Base-by-base conservation (phyloP, 2,797 vertebrate species). In the Zalophus californianus region DNA sequence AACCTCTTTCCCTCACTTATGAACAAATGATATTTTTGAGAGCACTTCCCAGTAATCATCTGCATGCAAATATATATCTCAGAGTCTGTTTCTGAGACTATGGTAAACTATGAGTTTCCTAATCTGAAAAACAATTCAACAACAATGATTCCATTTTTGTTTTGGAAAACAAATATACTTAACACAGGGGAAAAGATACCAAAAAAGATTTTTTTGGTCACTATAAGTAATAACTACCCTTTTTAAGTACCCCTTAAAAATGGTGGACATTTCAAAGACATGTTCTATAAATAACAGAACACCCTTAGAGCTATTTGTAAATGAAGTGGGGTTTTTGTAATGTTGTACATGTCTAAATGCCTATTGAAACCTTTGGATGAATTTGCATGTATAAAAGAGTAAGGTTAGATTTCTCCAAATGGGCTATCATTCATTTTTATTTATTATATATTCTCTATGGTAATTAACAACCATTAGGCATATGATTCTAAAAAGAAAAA, bases 41-140 rank as follows among this genome's bases (percentile, higher is more conserved):
- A 92, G 23, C 21, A 86, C 23, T 82, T 52, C 4, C 18, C 60
- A 97, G 38, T 84, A 97, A 44, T 52, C 20, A 87, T 25, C 18
- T 79, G 64, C 4, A 77, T 60, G 32, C n/a, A 83, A 92, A 73
- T n/a, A 66, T 66, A 32, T 48, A 35, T 50, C 50, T 86, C 48
- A 86, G 58, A 56, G 7, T 68, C 86, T 91, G 29, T 79, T 91
- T 93, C 54, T 32, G 14, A 86, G 35, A 77, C 8, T n/a, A 25
- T 58, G 41, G 75, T 16, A 84, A 95, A 35, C 21, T 80, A 44
- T 77, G 35, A 82, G 16, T 86, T 94, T 88, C 32, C 38, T 92
- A 93, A 88, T 91, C 27, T 87, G 44, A 83, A 93, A 95, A 94
- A 94, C 8, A 93, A 83, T 94, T 97, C 16, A 93, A 79, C 16